phyloP scores from a whole-genome alignment of 2,797 vertebrate species.

The Bryconaethiops microstoma region DNA sequence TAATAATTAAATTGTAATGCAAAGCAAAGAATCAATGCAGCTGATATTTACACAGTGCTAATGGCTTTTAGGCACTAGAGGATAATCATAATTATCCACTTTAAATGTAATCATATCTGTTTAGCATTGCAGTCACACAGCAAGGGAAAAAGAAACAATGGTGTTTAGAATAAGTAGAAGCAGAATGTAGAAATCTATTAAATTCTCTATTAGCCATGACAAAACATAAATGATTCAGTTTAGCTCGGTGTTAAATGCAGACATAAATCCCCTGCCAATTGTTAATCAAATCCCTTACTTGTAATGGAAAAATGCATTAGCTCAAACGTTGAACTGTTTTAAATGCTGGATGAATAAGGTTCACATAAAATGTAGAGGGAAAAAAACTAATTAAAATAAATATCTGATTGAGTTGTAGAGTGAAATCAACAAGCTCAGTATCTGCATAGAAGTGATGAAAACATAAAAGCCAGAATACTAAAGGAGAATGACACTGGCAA shows the following conservation, averaged over 20 bases:
- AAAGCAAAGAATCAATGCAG: slow-evolving; percentile 18
- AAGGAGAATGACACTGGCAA: slow-evolving; percentile 65
- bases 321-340: slow-evolving; percentile 57
- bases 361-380: slow-evolving; percentile 36
- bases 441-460: slow-evolving; percentile 63
- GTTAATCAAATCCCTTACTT: slow-evolving; percentile 18
- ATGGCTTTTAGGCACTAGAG: slow-evolving; percentile 22
- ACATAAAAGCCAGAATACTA: slow-evolving; percentile 67
- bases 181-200: slow-evolving; percentile 18
- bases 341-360: slow-evolving; percentile 39
- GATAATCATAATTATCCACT: slow-evolving; percentile 38
- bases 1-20: slow-evolving; percentile 27
- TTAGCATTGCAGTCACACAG: slow-evolving; percentile 32
- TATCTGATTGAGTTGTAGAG: slow-evolving; percentile 59
- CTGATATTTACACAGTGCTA: slow-evolving; percentile 22
- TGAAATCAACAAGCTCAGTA: slow-evolving; percentile 62
- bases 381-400: slow-evolving; percentile 62
- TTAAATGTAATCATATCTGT: slow-evolving; percentile 31
- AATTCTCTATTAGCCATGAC: slow-evolving; percentile 22
- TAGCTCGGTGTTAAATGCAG: slow-evolving; percentile 1
- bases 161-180: slow-evolving; percentile 19
- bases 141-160: slow-evolving; percentile 27
- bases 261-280: slow-evolving; percentile 12
- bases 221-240: slow-evolving; percentile 11
- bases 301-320: slow-evolving; percentile 24